phyloP scores from a whole-genome alignment of 2,888 invertebrate genomes.

The Disparrhopalites patrizii region DNA sequence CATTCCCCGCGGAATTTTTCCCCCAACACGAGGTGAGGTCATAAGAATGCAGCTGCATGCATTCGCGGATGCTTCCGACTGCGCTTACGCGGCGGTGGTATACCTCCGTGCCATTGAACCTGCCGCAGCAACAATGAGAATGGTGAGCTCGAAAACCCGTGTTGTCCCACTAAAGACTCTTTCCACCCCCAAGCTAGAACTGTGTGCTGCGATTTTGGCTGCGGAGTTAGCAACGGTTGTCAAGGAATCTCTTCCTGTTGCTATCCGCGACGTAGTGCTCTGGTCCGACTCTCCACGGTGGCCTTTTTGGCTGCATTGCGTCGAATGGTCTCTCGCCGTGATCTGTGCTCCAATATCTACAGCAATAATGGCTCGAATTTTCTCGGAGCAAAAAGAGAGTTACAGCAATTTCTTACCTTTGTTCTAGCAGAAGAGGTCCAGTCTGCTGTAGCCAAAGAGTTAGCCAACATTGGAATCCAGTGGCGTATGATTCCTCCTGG shows the following conservation, averaged over 20 bases:
- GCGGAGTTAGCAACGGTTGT: too few relatives aligned
- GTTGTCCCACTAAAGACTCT: not conserved
- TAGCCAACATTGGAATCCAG: not conserved
- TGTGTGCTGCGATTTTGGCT: conserved; percentile 19
- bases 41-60: conserved; percentile 46
- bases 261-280: too few relatives aligned
- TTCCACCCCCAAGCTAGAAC: conserved; percentile 4
- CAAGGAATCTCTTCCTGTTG: too few relatives aligned
- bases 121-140: not conserved
- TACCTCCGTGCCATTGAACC: conserved; percentile 32
- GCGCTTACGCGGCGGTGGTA: conserved; percentile 44
- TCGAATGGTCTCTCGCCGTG: not conserved
- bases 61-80: conserved; percentile 45
- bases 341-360: not conserved
- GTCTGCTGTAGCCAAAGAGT: not conserved
- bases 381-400: not conserved
- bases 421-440: not conserved
- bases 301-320: not conserved
- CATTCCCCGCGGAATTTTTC: too few relatives aligned
- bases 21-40: too few relatives aligned
- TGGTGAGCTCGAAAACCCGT: conserved; percentile 4
- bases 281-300: not conserved
- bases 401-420: not conserved
- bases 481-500: not conserved
- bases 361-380: not conserved